Evolutionary conservation across 2,797 vertebrate species (phyloP).

Genomic region (Sphaeramia orbicularis): DNA sequence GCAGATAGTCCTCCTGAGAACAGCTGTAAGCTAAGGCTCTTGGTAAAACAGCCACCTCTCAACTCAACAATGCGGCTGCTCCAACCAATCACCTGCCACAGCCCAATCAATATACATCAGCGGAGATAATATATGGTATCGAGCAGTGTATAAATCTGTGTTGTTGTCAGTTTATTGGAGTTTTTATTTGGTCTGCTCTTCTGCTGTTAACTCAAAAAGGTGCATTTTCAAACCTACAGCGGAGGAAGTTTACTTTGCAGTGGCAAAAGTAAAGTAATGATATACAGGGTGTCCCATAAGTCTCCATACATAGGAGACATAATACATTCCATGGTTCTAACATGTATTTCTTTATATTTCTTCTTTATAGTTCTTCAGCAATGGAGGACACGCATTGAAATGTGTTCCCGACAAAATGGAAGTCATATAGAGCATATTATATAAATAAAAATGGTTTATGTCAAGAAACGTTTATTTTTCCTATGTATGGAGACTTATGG

Average conservation of each 20-base stretch:
- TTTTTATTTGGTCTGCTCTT: slow-evolving; percentile 59
- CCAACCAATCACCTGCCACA: slow-evolving; percentile 56
- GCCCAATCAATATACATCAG: slow-evolving; percentile 76
- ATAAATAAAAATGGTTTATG: too few species aligned
- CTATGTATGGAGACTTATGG: too few species aligned
- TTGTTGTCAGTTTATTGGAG: slow-evolving; percentile 56
- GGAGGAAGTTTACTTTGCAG: slow-evolving; percentile 21
- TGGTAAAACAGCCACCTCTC: slow-evolving; percentile 57
- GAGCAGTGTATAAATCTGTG: slow-evolving; percentile 69
- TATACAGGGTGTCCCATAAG: too few species aligned
- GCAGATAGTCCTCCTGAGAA: slow-evolving; percentile 49
- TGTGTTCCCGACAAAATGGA: too few species aligned
- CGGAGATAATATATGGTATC: slow-evolving; percentile 69
- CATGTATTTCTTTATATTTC: too few species aligned
- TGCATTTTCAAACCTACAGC: slow-evolving; percentile 33
- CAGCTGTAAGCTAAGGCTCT: slow-evolving; percentile 31
- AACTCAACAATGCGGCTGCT: slow-evolving; percentile 44
- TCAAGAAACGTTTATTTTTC: too few species aligned
- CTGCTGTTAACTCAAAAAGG: slow-evolving; percentile 48
- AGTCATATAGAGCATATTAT: too few species aligned
- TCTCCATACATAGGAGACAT: too few species aligned
- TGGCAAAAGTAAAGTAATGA: slow-evolving; percentile 30
- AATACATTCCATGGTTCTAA: too few species aligned
- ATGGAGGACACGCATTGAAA: too few species aligned
- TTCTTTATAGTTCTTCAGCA: too few species aligned